Base-by-base conservation (phyloP, 2,113 vertebrate genomes). In the Amazona vittata region DNA sequence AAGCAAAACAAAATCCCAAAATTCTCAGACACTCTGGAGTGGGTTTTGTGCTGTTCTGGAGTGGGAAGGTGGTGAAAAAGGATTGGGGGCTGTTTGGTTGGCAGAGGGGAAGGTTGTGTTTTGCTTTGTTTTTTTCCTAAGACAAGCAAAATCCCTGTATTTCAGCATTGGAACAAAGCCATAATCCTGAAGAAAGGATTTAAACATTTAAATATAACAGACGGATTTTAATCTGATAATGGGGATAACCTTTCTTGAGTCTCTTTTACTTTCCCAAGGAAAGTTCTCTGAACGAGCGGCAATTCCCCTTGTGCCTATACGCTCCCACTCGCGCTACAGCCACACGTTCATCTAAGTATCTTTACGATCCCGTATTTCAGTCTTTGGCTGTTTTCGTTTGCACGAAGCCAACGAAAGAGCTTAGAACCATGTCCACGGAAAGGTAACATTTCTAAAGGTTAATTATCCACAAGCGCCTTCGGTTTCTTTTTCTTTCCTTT, bases 1-100 rank as follows among this genome's bases (percentile, higher is more conserved):
- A 80, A 95, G 75, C n/a, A 77, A 91, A 95, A 83, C 57, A 70
- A 76, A 80, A 53, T 0, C 3, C 6, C 13, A 44, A 74, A n/a
- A 5, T 22, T 39, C 7, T 60, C 4, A 0, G 15, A n/a, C 2
- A 3, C 6, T 73, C 35, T 12, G 16, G 5, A 15, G 13, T 24
- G 1, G 0, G 39, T 52, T 78, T 53, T 15, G 17, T 57, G 14
- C 20, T 39, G 7, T 26, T 84, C 79, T 26, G 39, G 44, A 47
- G 8, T 39, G 7, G 9, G 6, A 79, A 83, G 24, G 4, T 37
- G 33, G 43, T 68, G 9, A 74, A 86, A 74, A 33, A 12, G 4
- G 62, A 59, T 67, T 4, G 24, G 12, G 21, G 9, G 24, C 39
- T 8, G 12, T 16, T 49, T 12, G 13, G n/a, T 25, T 59, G 21